Conservation (phyloP, 2,797 vertebrate species). For the Buceros bicornis region DNA sequence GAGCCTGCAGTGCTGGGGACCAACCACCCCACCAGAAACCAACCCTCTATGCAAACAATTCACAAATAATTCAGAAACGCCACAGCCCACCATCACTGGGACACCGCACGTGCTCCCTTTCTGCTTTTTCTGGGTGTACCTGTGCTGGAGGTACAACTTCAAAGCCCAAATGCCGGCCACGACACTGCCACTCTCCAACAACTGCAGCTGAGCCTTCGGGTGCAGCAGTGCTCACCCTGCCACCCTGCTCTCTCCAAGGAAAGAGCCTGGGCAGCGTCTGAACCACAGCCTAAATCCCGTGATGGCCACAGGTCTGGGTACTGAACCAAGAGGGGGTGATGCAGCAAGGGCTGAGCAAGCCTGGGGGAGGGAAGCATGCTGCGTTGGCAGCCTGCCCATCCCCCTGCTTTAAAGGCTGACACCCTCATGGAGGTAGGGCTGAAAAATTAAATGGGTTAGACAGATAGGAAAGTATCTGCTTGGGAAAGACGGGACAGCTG, state of each 20-base stretch:
- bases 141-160: not conserved
- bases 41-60: not conserved
- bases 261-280: not conserved
- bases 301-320: fast-evolving
- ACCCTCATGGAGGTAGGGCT: not conserved
- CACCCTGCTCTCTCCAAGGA: not conserved
- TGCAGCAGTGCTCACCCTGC: not conserved
- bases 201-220: fast-evolving
- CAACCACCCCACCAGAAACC: not conserved
- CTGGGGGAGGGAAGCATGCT: not conserved
- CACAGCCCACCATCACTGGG: not conserved
- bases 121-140: fast-evolving
- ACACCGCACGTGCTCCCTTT: not conserved
- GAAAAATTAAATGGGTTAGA: not conserved
- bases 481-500: not conserved
- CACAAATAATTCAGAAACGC: not conserved
- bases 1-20: not conserved
- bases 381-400: fast-evolving
- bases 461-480: not conserved
- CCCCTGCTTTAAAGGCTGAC: not conserved
- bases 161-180: not conserved
- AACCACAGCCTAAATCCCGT: not conserved
- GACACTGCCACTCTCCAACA: not conserved
- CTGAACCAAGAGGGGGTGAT: fast-evolving
- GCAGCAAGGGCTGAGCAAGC: not conserved